Base-by-base conservation (phyloP, 1,140 invertebrate species). In the Brachionus rotundiformis region DNA sequence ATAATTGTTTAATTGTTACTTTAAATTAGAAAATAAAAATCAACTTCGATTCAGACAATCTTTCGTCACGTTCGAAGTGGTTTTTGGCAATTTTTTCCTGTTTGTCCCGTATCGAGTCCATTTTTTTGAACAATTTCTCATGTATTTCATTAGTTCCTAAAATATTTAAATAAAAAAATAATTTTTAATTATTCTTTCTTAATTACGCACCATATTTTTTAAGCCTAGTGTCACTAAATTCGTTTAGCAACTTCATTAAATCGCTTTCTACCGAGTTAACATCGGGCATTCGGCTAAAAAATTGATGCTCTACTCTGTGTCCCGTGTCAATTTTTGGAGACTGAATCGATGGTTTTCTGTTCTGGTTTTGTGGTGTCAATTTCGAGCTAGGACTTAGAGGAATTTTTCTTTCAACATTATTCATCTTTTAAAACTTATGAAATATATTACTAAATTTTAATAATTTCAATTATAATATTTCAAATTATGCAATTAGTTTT, bases 71-170 rank as follows among this genome's bases (percentile, higher is more conserved):
- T 79, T 79, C 76, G 13, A 79, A 79, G 59, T 79, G 76, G 23
- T 79, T 79, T 54, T 63, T 54, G 8, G 76, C 76, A 11, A 79
- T 79, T 59, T 59, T 79, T 41, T 79, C 76, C 25, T 79, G 76
- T 23, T 79, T 79, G 31, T 79, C 76, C 31, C 76, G 44, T n/a
- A 79, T 63, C 25, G 41, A 36, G 47, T 79, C 76, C 76, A 79
- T 79, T 79, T 79, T 79, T 63, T 79, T 79, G 25, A 79, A 79
- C 19, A 79, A 31, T 33, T 79, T 79, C 25, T 79, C 76, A 36
- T 79, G 76, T 31, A 79, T 79, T 25, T 79, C 76, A 63, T 63
- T 63, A 25, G 76, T 79, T 10, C 76, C 76, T 61, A n/a, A 39
- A 54, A 11, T 59, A 10, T 33, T 59, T 4, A 47, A 31, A 6